Base-by-base conservation (phyloP, 2,113 vertebrate species). In the Chionodraco myersi region DNA sequence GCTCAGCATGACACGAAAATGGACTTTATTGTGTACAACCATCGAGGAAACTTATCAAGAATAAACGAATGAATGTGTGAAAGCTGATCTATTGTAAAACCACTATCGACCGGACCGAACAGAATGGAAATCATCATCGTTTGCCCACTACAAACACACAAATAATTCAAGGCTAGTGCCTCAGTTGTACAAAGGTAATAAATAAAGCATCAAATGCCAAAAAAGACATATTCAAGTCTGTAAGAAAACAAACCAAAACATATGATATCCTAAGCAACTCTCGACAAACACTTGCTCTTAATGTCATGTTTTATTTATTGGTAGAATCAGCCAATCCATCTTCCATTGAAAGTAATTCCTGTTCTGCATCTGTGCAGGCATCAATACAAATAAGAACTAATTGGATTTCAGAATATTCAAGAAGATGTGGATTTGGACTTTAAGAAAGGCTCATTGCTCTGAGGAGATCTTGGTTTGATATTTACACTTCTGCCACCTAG, bases 401-500 rank as follows among this genome's bases (percentile, higher is more conserved):
- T 48, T 48, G 47, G 4, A 41, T 41, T 41, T 41, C 36, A 41
- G 36, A 41, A 41, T 41, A 5, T 41, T 41, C 36, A 41, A 41
- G 36, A 41, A 41, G 36, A 41, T 6, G 5, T 7, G 36, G 36
- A 41, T 41, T 5, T 41, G 36, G 36, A 41, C 36, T 41, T 41
- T 41, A 41, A 41, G 36, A 41, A 41, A 41, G 36, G 36, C 36
- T 7, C 36, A 7, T 41, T 41, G 36, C 36, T 41, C 5, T 41
- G 36, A 41, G 7, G 36, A 41, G 7, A 6, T 41, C 7, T 41
- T 41, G 36, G 7, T 41, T 3, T 41, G 36, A 88, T 80, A 76
- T 82, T 86, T 85, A 74, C 48, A 77, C 56, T 67, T 74, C 44
- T 41, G 12, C 54, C 61, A 63, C 61, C 13, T 21, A 51, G 60